Base-by-base conservation (phyloP, 2,113 vertebrate genomes). In the Cichladusa arquata region DNA sequence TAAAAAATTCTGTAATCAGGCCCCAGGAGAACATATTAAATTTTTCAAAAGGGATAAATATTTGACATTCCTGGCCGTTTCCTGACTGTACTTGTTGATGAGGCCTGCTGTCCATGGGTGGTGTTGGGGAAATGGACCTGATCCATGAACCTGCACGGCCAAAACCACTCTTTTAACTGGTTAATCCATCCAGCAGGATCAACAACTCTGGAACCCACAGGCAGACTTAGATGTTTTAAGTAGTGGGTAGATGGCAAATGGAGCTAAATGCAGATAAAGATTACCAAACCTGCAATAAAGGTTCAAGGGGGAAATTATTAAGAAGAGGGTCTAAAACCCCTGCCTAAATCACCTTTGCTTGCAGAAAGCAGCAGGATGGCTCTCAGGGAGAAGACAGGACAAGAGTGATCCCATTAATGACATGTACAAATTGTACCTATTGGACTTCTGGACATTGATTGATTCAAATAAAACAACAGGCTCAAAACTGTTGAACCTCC, bases 1-100 rank as follows among this genome's bases (percentile, higher is more conserved):
- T 98, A 97, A 97, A 97, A 97, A 97, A 97, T 98, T 98, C 97
- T 97, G 90, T 98, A 98, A 98, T 97, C 97, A 97, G 96, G 81
- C 88, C 96, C 95, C 97, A 95, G 92, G 96, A 97, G 97, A 97
- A 97, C 96, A 95, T 94, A 97, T 94, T 97, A 97, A 95, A 97
- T 85, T 93, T 97, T 97, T 97, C 96, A 96, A 97, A 97, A 96
- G 86, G 91, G 98, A 98, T 97, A 97, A 97, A 98, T 98, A 97
- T 98, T 98, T 97, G 97, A 97, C 95, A 71, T 97, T 97, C 71
- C 87, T 91, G 90, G 50, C 83, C 83, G 15, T 97, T 97, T 95
- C 97, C 94, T 96, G 95, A 69, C 95, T 97, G 93, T 38, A 96
- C 80, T 97, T 95, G 71, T 95, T 93, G 96, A 93, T 95, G 93